phyloP scores from a whole-genome alignment of 2,888 invertebrate species.

The Athetis lepigone region DNA sequence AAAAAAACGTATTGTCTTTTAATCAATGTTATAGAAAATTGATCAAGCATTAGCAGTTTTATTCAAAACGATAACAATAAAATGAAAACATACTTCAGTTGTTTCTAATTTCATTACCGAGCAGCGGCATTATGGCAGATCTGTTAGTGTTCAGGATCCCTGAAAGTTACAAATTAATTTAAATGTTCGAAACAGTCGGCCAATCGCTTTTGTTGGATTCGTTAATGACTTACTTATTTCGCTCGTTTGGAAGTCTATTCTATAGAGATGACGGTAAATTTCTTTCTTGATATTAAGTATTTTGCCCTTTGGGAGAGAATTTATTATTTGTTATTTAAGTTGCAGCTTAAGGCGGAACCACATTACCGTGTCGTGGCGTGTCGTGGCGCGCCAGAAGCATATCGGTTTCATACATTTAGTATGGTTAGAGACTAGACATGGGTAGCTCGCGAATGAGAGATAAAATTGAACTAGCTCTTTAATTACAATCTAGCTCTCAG shows the following conservation, averaged over 20 bases:
- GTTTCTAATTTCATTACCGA: conserved; percentile 71
- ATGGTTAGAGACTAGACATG: no score
- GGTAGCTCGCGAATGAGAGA: no score
- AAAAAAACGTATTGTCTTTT: not conserved
- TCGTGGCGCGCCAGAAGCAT: no score
- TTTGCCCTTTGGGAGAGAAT: conserved; percentile 22
- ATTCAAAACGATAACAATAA: conserved; percentile 56
- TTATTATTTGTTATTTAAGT: conserved; percentile 8
- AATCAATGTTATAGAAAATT: conserved; percentile 14
- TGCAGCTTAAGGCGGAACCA: no score
- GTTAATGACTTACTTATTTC: conserved; percentile 80
- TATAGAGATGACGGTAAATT: conserved; percentile 68
- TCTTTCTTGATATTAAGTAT: conserved; percentile 54
- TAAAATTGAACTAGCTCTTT: no score
- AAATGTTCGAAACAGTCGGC: conserved; percentile 74
- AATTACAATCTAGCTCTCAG: no score
- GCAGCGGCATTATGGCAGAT: conserved; percentile 70
- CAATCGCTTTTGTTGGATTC: conserved; percentile 67
- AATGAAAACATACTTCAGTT: conserved; percentile 57
- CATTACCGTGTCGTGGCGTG: no score
- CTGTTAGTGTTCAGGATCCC: conserved; percentile 73
- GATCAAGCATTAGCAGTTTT: conserved; percentile 56
- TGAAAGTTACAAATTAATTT: conserved; percentile 83
- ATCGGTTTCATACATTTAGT: no score
- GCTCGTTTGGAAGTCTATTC: conserved; percentile 71